Conservation (phyloP, 1,140 invertebrate genomes). For the Holotrichia oblita region DNA sequence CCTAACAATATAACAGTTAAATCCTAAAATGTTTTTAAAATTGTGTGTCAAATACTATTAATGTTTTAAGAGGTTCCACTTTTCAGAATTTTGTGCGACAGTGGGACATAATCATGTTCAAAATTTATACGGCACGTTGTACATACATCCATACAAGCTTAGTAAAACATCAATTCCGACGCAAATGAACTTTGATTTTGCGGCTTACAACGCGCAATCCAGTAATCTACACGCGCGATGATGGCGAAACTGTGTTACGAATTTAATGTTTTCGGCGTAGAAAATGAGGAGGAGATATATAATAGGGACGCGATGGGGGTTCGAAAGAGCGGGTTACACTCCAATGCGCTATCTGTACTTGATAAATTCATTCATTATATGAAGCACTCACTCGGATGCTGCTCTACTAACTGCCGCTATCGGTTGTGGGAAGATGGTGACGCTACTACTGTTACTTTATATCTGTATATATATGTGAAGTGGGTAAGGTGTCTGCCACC, state of each 20-base stretch:
- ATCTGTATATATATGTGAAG: too few relatives aligned
- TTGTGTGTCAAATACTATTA: too few relatives aligned
- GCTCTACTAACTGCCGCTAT: background rate
- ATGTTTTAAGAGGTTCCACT: too few relatives aligned
- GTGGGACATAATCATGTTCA: too few relatives aligned
- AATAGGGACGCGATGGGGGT: background rate
- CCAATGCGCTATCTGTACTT: conserved; percentile 14
- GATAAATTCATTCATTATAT: conserved; percentile 28
- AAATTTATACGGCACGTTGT: too few relatives aligned
- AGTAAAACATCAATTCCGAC: too few relatives aligned
- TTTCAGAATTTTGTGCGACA: too few relatives aligned
- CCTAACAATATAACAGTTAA: too few relatives aligned
- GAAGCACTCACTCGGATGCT: background rate
- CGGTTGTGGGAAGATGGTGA: background rate
- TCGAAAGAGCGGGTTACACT: background rate
- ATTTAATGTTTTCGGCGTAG: background rate
- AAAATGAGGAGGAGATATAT: background rate
- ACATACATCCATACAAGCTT: too few relatives aligned
- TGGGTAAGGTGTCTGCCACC: background rate
- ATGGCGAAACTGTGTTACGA: conserved; percentile 8
- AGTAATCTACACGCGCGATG: background rate
- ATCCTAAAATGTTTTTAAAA: too few relatives aligned
- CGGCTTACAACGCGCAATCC: background rate
- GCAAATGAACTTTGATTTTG: background rate
- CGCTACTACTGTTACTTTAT: background rate